Evolutionary conservation across 2,888 invertebrate species (phyloP).

Genomic region (Helicoverpa assulta): DNA sequence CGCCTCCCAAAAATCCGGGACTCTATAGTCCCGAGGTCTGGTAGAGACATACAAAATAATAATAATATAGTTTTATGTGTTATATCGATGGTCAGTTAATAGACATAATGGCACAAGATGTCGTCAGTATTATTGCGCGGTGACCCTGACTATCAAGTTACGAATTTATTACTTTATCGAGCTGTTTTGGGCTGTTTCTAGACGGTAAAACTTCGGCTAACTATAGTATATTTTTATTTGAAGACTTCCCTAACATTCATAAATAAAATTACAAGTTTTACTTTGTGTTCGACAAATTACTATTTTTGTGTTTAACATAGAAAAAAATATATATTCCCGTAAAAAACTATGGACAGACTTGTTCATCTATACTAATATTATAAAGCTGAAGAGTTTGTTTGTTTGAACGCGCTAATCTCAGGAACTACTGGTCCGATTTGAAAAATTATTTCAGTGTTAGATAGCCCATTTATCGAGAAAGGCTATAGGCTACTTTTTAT

Average conservation of each 20-base stretch:
- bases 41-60: too few relatives aligned
- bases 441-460: too few relatives aligned
- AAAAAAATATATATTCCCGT: conserved; percentile 16
- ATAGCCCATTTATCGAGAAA: too few relatives aligned
- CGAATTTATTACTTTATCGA: conserved; percentile 4
- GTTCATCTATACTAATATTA: too few relatives aligned
- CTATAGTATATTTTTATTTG: background rate
- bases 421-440: too few relatives aligned
- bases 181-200: background rate
- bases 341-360: conserved; percentile 12
- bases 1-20: too few relatives aligned
- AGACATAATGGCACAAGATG: conserved; percentile 19
- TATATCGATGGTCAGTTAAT: conserved; percentile 36
- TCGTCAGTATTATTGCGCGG: conserved; percentile 10
- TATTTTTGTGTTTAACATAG: background rate
- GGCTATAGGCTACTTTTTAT: too few relatives aligned
- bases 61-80: conserved; percentile 33
- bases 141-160: conserved; percentile 12
- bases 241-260: conserved; percentile 4
- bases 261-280: conserved; percentile 8
- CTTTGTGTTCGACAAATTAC: background rate
- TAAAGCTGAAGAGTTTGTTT: too few relatives aligned
- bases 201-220: conserved; percentile 1
- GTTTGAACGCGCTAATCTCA: too few relatives aligned
- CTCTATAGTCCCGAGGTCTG: too few relatives aligned